These are phyloP conservation scores for Campopleginae sp. DNA, from an alignment of 2,888 invertebrate species.

Conservation along the genomic window DNA sequence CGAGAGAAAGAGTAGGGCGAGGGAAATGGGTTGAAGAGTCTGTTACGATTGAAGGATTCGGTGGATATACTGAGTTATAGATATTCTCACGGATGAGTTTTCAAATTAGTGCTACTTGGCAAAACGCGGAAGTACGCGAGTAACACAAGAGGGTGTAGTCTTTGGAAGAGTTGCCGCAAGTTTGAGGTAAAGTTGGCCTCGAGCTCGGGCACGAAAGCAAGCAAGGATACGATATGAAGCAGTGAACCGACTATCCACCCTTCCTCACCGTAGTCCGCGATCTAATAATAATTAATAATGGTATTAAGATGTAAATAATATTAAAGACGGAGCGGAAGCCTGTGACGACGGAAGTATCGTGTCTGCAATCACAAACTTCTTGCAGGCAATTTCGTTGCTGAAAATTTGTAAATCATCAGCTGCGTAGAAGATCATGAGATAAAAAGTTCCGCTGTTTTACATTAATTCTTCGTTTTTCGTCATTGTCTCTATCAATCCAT, in stretches of 20 bases:
- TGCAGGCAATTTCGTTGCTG: slow-evolving; percentile 7
- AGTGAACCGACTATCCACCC: slow-evolving; percentile 29
- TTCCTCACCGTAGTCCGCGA: neutral
- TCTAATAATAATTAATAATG: slow-evolving; percentile 51
- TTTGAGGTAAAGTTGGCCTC: slow-evolving; percentile 47
- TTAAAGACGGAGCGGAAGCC: slow-evolving; percentile 1
- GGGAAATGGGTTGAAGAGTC: slow-evolving; percentile 23
- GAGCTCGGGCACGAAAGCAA: slow-evolving; percentile 18
- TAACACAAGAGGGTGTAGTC: slow-evolving; percentile 49
- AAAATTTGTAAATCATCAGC: slow-evolving; percentile 25
- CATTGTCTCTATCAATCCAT: neutral
- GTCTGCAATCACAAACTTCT: slow-evolving; percentile 10
- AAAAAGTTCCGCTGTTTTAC: slow-evolving; percentile 14
- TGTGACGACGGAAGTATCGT: neutral
- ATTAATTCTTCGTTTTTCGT: neutral
- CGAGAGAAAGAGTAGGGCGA: slow-evolving; percentile 3
- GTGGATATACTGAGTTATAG: neutral
- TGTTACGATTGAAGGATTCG: neutral
- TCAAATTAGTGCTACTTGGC: slow-evolving; percentile 60
- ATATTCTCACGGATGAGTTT: slow-evolving; percentile 49
- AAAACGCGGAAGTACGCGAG: slow-evolving; percentile 32
- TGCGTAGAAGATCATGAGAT: neutral
- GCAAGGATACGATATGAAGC: slow-evolving; percentile 1
- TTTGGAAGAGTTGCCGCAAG: slow-evolving; percentile 38
- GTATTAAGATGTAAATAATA: slow-evolving; percentile 36